Evolutionary conservation across 2,888 invertebrate species (phyloP), one percentile per base, ranked within the genome.

Genomic region (Drosophila prostipennis): DNA sequence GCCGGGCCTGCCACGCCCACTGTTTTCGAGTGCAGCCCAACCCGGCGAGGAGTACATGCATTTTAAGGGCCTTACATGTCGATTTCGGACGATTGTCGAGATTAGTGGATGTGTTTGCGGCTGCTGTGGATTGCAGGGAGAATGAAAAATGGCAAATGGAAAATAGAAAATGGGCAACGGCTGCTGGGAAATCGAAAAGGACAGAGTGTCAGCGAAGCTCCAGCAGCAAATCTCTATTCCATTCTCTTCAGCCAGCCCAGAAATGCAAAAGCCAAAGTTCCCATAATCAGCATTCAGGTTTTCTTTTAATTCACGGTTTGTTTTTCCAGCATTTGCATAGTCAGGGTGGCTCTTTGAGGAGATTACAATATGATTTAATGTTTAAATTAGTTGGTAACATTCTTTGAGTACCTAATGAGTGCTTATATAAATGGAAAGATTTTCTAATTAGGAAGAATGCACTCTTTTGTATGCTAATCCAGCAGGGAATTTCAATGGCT

Each of bases 41-140:
- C 45, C 49, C 43, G 64, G 32, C 49, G 49, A 42, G 54, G 56
- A 57, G 64, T 61, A 67, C 83, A 84, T 83, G 80, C 69, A 88
- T 84, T 86, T 88, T 88, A 84, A 88, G 84, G 84, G 84, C 87
- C 84, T 80, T 80, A 88, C 84, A 84, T 84, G 89, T 88, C 83
- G 84, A 84, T 71, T 76, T 67, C 67, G 55, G 72, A 59, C 65
- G 71, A 75, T 88, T 74, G 75, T 36, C 59, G 49, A 72, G 84
- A 86, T 78, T 86, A 74, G 68, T 63, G 49, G 65, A 67, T 57
- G 59, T 65, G 59, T 65, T 52, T 39, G 29, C 16, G 29, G 19
- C 32, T 68, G 67, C 70, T 34, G 34, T 11, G 34, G 34, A 34
- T 11, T 76, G 76, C 76, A 71, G 55, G 68, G 68, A 67, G n/a